Percentiles rank a stretch among this genome's conserved stretches.
These are phyloP conservation scores for Phylloscopus trochilus DNA, from an alignment of 2,113 vertebrate genomes.

Conservation along the genomic window DNA sequence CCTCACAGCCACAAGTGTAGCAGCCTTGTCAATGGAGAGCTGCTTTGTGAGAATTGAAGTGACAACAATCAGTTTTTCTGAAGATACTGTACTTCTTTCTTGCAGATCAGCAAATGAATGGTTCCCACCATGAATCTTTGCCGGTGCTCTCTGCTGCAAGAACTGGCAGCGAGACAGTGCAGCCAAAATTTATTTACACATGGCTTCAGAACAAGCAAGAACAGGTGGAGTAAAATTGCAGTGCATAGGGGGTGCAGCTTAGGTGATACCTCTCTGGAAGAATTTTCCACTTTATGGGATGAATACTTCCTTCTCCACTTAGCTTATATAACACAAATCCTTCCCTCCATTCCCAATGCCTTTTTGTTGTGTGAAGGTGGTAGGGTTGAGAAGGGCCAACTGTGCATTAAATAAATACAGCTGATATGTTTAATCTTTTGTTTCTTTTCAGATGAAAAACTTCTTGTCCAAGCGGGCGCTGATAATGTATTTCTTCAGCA, in stretches of 20 bases:
- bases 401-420: background rate
- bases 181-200: conserved; percentile 62
- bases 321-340: background rate
- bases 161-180: conserved; percentile 29
- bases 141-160: background rate
- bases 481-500: conserved; percentile 96
- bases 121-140: conserved; percentile 28
- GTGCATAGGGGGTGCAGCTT: background rate
- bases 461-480: conserved; percentile 89
- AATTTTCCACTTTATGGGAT: background rate
- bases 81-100: background rate
- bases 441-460: conserved; percentile 83
- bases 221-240: conserved; percentile 76
- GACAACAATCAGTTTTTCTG: background rate
- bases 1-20: background rate
- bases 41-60: background rate
- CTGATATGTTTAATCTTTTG: background rate
- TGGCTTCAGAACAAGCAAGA: conserved; percentile 90
- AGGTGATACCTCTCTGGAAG: background rate
- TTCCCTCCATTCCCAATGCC: background rate
- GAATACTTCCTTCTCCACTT: background rate
- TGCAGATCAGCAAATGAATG: conserved; percentile 68
- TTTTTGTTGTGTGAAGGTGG: background rate
- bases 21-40: background rate
- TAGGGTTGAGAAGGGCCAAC: background rate